Conservation (phyloP, 2,888 invertebrate species). For the Schrankia costaestrigalis region DNA sequence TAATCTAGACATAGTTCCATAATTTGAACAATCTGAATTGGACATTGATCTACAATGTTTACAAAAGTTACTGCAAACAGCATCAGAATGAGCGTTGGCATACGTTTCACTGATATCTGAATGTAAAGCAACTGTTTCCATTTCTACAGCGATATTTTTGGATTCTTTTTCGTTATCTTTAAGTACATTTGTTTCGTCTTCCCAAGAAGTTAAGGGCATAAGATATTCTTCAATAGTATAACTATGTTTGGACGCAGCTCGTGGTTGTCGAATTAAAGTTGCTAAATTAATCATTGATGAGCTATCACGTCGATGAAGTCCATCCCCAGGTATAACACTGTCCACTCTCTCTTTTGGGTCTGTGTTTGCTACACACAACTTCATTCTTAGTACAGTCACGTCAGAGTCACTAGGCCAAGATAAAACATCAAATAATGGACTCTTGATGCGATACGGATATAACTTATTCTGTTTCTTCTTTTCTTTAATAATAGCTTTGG, state of each 20-base stretch:
- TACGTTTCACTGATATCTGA: conserved; percentile 12
- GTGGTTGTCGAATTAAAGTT: conserved; percentile 71
- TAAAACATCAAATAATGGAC: conserved; percentile 50
- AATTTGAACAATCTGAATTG: conserved; percentile 36
- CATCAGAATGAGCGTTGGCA: too few species aligned
- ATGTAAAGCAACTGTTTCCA: conserved; percentile 7
- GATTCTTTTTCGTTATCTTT: conserved; percentile 28
- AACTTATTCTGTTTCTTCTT: conserved; percentile 52
- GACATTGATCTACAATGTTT: conserved; percentile 35
- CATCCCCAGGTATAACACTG: conserved; percentile 75
- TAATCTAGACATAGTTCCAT: conserved; percentile 54
- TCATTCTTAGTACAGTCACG: conserved; percentile 79
- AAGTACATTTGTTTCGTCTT: conserved; percentile 46
- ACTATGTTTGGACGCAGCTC: conserved; percentile 59
- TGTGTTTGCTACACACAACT: conserved; percentile 50
- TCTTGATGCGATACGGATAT: conserved; percentile 43
- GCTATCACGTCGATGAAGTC: conserved; percentile 77
- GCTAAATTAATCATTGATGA: conserved; percentile 82
- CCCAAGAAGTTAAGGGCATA: conserved; percentile 81
- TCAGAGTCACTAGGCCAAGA: conserved; percentile 82
- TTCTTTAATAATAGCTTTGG: conserved; percentile 32
- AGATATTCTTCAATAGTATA: conserved; percentile 71
- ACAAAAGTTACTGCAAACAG: conserved; percentile 31
- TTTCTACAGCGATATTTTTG: conserved; percentile 22
- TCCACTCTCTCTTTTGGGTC: conserved; percentile 69